phyloP scores from a whole-genome alignment of 2,797 vertebrate genomes.

The Nasua narica region DNA sequence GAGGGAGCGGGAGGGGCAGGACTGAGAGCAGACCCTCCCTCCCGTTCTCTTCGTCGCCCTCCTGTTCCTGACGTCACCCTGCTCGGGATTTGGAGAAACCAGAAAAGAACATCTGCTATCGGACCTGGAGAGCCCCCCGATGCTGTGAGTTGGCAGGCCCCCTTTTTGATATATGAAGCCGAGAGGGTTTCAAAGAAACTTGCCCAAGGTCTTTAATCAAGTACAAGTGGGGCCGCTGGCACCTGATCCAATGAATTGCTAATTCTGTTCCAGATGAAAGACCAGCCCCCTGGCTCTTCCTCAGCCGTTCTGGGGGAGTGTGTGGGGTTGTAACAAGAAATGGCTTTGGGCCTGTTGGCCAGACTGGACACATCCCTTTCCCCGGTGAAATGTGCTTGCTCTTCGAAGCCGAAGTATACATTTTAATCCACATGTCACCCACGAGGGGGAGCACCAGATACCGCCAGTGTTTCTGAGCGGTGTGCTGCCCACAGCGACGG shows the following conservation, averaged over 20 bases:
- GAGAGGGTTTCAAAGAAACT: background rate
- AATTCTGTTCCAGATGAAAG: background rate
- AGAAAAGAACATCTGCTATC: background rate
- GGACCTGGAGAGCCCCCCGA: background rate
- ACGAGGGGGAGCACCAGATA: background rate
- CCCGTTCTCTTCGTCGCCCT: background rate
- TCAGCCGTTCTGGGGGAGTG: background rate
- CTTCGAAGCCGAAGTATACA: background rate
- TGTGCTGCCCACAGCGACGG: background rate
- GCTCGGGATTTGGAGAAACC: constrained; percentile 21
- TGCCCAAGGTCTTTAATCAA: background rate
- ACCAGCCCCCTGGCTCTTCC: background rate
- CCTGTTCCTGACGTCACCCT: constrained; percentile 49
- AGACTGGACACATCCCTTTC: background rate
- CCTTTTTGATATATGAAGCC: background rate
- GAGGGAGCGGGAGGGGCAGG: background rate
- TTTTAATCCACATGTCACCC: background rate
- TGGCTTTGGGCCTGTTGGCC: background rate
- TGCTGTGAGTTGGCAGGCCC: background rate
- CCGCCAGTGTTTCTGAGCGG: background rate
- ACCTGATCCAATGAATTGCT: background rate
- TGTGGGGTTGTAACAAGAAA: background rate
- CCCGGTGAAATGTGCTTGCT: background rate
- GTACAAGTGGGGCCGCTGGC: background rate
- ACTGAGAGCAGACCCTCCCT: background rate